A percentile compares a stretch with the other conserved stretches of the same genome.
These are phyloP conservation scores for Emys orbicularis DNA, from an alignment of 2,797 vertebrate genomes.

Conservation along the genomic window DNA sequence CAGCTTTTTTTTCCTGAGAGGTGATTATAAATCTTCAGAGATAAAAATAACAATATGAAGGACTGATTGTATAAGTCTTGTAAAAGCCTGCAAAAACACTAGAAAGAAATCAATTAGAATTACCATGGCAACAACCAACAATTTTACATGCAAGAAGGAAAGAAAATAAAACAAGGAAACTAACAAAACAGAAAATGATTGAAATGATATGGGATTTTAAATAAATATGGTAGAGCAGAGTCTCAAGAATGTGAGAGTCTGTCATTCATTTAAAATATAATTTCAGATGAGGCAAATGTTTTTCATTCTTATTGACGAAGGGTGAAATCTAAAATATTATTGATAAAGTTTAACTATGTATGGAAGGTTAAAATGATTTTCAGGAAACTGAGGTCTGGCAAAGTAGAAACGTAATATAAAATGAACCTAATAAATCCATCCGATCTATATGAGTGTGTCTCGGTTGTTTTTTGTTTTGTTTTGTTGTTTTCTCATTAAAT, in stretches of 20 bases:
- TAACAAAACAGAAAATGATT: constrained; percentile 69
- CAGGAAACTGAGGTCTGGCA: constrained; percentile 23
- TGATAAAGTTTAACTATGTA: constrained; percentile 22
- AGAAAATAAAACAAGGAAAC: constrained; percentile 68
- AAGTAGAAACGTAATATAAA: constrained; percentile 43
- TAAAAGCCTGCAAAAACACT: constrained; percentile 75
- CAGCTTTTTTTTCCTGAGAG: constrained; percentile 30
- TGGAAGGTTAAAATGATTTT: constrained; percentile 29
- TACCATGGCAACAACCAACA: constrained; percentile 81
- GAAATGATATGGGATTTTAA: constrained; percentile 57
- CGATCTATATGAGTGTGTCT: not conserved
- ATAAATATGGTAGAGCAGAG: not conserved
- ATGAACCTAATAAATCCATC: not conserved
- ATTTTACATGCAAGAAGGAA: constrained; percentile 71
- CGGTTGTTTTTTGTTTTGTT: not conserved
- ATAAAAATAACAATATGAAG: constrained; percentile 77
- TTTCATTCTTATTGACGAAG: not conserved
- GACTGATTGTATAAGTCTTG: constrained; percentile 74
- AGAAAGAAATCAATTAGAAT: constrained; percentile 80
- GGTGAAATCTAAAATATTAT: constrained; percentile 3
- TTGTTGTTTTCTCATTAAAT: not conserved
- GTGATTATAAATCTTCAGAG: constrained; percentile 67
- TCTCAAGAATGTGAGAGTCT: constrained; percentile 8
- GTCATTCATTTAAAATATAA: constrained; percentile 25
- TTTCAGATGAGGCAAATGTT: constrained; percentile 19